phyloP scores from a whole-genome alignment of 2,113 vertebrate genomes.

The Callospermophilus lateralis region DNA sequence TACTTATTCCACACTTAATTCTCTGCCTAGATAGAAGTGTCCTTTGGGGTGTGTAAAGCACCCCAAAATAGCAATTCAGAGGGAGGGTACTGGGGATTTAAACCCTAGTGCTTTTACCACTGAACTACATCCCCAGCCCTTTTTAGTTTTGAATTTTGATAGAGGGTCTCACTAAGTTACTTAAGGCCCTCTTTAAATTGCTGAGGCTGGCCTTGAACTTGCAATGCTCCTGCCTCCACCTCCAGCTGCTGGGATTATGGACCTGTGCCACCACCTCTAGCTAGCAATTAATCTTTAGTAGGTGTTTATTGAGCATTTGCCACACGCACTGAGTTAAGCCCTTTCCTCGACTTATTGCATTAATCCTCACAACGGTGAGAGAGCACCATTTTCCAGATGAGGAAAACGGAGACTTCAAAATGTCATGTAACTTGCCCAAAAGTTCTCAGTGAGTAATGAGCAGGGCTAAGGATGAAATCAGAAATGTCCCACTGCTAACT shows the following conservation, averaged over 20 bases:
- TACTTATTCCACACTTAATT: not conserved
- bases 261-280: not conserved
- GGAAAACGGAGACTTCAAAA: not conserved
- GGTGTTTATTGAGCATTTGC: not conserved
- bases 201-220: not conserved
- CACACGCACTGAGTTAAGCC: not conserved
- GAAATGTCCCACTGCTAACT: conserved; percentile 3
- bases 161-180: not conserved
- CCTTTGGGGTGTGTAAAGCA: not conserved
- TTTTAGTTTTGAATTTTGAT: not conserved
- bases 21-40: not conserved
- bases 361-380: not conserved
- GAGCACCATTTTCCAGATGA: not conserved
- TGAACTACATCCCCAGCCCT: not conserved
- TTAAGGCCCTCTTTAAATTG: not conserved
- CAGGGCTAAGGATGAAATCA: not conserved
- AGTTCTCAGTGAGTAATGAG: not conserved
- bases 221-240: not conserved
- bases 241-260: not conserved
- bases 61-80: not conserved
- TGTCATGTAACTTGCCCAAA: not conserved
- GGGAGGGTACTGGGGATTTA: not conserved
- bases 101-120: not conserved
- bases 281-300: not conserved
- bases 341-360: not conserved